Evolutionary conservation across 2,797 vertebrate genomes (phyloP).

Genomic region (Zalophus californianus): DNA sequence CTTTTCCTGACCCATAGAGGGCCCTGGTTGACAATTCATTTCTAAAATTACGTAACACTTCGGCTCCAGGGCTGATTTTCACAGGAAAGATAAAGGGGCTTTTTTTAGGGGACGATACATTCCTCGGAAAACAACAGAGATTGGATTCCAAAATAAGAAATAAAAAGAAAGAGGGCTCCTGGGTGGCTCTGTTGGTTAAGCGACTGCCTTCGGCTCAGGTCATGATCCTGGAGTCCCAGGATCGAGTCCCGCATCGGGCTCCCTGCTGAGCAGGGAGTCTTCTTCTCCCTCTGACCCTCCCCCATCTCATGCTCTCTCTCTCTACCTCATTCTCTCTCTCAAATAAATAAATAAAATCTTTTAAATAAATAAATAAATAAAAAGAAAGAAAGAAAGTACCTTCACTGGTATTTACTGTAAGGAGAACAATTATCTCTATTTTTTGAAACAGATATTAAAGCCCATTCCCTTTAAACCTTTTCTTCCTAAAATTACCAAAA

Average conservation of each 20-base stretch:
- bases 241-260: no score
- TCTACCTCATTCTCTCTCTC: no score
- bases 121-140: background rate
- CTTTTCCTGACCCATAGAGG: background rate
- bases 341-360: no score
- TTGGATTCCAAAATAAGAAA: background rate
- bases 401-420: background rate
- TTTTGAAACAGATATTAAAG: slow-evolving; percentile 7
- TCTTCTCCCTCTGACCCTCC: no score
- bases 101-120: background rate
- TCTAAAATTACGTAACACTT: background rate
- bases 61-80: background rate
- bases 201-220: no score
- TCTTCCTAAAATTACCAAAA: background rate
- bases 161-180: background rate
- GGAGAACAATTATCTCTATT: background rate
- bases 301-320: no score
- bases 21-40: background rate
- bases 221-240: no score
- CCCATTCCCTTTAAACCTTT: background rate
- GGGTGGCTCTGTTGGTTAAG: no score
- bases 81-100: background rate
- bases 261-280: no score
- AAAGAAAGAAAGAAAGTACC: background rate
- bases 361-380: background rate